These are phyloP conservation scores for Leiothrix lutea DNA, from an alignment of 2,113 vertebrate genomes.

Conservation along the genomic window DNA sequence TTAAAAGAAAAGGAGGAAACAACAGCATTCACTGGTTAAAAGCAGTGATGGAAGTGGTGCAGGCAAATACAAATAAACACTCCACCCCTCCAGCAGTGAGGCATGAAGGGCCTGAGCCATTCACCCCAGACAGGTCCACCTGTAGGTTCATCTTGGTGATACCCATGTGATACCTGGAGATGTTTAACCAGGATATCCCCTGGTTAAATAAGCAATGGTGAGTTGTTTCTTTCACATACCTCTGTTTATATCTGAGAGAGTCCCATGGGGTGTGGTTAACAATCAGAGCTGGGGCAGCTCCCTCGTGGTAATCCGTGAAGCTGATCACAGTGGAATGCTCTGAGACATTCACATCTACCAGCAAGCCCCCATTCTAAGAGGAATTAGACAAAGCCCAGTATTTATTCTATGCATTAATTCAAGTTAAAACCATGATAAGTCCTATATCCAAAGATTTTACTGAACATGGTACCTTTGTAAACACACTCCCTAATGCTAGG, in stretches of 20 bases:
- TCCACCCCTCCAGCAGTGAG: neutral
- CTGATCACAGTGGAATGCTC: constrained; percentile 87
- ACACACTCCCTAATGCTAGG: neutral
- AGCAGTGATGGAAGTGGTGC: neutral
- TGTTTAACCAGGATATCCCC: neutral
- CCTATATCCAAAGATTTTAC: neutral
- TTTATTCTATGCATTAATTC: neutral
- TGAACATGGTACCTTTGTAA: neutral
- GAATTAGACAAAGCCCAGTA: neutral
- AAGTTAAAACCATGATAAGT: neutral
- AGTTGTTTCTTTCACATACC: constrained; percentile 52
- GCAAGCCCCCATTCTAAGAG: constrained; percentile 83
- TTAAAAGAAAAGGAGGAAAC: neutral
- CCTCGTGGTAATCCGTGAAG: constrained; percentile 90
- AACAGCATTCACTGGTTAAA: neutral
- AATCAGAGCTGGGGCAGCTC: constrained; percentile 89
- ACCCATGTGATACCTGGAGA: neutral
- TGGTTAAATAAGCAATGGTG: neutral
- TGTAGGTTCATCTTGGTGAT: neutral
- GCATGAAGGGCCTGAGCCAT: neutral
- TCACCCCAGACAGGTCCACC: neutral
- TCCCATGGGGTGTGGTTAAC: constrained; percentile 88
- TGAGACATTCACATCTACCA: constrained; percentile 87
- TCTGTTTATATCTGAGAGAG: constrained; percentile 79
- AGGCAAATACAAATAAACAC: neutral